Conservation (phyloP, 2,113 vertebrate species). For the Scartelaos histophorus region DNA sequence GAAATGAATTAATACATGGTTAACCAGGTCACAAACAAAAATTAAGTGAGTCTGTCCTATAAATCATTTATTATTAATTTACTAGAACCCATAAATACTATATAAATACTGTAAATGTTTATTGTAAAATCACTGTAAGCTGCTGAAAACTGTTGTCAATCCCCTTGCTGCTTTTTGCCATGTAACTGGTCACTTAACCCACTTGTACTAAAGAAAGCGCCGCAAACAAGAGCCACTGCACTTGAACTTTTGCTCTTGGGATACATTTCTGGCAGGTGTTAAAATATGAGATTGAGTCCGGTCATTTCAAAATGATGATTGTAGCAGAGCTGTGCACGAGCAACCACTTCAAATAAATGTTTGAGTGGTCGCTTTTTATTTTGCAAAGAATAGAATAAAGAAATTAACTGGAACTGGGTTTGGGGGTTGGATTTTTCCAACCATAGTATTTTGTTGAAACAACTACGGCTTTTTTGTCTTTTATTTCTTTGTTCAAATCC, state of each 20-base stretch:
- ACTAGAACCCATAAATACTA: not conserved
- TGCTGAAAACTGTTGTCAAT: not conserved
- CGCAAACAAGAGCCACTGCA: conserved; percentile 13
- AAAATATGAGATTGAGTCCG: conserved; percentile 42
- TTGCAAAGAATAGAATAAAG: conserved; percentile 58
- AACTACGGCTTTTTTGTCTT: conserved; percentile 69
- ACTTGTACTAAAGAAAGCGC: not conserved
- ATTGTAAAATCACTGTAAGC: not conserved
- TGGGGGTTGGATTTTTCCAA: conserved; percentile 57
- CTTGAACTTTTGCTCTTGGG: conserved; percentile 46
- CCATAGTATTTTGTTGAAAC: conserved; percentile 71
- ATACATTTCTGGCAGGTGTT: conserved; percentile 59
- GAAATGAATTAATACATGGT: too few relatives aligned
- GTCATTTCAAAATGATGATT: conserved; percentile 46
- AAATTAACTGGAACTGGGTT: conserved; percentile 77
- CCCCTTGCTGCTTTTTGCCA: not conserved
- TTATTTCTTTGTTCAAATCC: conserved; percentile 75
- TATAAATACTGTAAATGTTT: not conserved
- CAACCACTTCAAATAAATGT: conserved; percentile 69
- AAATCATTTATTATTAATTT: too few relatives aligned
- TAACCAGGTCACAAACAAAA: too few relatives aligned
- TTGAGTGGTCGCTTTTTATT: conserved; percentile 67
- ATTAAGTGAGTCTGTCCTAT: too few relatives aligned
- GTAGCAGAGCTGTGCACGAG: conserved; percentile 43
- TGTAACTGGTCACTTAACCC: not conserved